Evolutionary conservation across 2,797 vertebrate genomes (phyloP).

Genomic region (Manis pentadactyla): DNA sequence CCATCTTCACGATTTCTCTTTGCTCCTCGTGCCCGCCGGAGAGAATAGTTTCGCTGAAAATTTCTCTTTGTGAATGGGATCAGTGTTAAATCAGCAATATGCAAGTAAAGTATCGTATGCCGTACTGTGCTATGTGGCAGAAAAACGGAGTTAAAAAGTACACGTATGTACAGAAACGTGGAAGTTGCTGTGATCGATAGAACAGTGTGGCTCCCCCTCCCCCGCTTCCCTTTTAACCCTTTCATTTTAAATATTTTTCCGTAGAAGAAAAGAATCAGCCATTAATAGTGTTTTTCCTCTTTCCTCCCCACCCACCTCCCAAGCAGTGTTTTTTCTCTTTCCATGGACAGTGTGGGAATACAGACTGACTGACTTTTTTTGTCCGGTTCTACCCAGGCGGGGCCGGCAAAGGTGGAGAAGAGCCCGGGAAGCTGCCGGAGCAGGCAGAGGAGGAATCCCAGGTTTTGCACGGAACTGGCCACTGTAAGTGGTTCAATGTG

Average conservation of each 20-base stretch:
- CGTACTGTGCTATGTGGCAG: constrained; percentile 71
- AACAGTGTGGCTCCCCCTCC: constrained; percentile 29
- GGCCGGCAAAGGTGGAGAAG: constrained; percentile 95
- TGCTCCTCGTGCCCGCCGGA: constrained; percentile 78
- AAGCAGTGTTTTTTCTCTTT: background rate
- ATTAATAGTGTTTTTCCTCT: background rate
- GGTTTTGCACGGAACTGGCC: constrained; percentile 94
- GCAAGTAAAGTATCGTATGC: constrained; percentile 84
- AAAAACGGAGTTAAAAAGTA: constrained; percentile 84
- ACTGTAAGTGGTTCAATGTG: constrained; percentile 99
- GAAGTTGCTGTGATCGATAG: constrained; percentile 62
- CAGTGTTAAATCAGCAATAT: constrained; percentile 86
- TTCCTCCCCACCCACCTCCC: background rate
- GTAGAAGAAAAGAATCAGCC: constrained; percentile 41
- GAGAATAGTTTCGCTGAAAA: constrained; percentile 80
- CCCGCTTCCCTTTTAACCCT: constrained; percentile 64
- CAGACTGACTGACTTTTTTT: constrained; percentile 62
- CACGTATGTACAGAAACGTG: constrained; percentile 82
- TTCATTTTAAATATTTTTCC: constrained; percentile 65
- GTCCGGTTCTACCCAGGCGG: constrained; percentile 90
- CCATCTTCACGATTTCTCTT: constrained; percentile 78
- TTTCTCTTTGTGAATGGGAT: constrained; percentile 85
- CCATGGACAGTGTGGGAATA: background rate
- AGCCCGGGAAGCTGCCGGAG: constrained; percentile 93
- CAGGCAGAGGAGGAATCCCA: constrained; percentile 92